Conservation (phyloP, 2,797 vertebrate genomes). For the Urophycis tenuis region DNA sequence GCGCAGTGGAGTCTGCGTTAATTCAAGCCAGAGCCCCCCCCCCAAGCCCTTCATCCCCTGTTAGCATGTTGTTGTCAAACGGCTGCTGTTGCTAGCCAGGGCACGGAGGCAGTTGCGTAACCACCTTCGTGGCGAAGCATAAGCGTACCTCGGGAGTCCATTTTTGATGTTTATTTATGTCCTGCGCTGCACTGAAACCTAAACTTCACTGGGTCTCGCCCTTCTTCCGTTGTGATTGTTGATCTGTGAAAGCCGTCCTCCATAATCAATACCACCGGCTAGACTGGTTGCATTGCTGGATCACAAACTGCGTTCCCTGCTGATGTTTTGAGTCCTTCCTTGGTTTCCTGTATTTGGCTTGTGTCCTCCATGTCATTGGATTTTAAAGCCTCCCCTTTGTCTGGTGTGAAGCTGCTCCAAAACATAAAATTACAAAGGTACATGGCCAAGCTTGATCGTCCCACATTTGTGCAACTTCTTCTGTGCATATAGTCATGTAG, state of each 20-base stretch:
- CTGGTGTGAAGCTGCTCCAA: neutral
- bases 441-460: neutral
- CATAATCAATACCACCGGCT: neutral
- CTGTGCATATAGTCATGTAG: neutral
- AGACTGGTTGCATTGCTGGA: no score
- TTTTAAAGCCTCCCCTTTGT: neutral
- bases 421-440: neutral
- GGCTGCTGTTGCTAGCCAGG: conserved; percentile 22
- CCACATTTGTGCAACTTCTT: neutral
- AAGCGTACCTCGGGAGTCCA: neutral
- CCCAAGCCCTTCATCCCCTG: conserved; percentile 9
- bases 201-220: neutral
- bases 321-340: neutral
- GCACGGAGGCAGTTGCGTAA: neutral
- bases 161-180: neutral
- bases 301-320: neutral
- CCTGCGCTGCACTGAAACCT: neutral
- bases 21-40: conserved; percentile 52
- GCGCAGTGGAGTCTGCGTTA: conserved; percentile 39
- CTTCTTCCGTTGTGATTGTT: neutral
- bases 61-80: conserved; percentile 20
- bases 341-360: neutral
- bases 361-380: neutral
- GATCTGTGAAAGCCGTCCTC: neutral
- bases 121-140: neutral